These are phyloP conservation scores for Lasioglossum figueresi DNA, from an alignment of 2,888 invertebrate species.

Conservation along the genomic window DNA sequence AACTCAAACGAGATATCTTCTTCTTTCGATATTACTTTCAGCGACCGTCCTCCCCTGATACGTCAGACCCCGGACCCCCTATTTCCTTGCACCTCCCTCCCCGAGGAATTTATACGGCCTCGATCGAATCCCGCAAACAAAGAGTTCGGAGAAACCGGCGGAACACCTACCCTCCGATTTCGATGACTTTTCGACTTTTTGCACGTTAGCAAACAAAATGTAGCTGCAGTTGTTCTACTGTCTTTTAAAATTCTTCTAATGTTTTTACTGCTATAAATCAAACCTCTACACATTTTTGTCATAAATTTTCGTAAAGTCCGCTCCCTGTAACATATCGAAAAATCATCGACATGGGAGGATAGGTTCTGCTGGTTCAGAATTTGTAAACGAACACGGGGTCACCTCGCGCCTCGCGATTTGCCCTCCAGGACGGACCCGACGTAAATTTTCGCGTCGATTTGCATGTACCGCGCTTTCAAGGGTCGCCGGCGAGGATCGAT, in stretches of 20 bases:
- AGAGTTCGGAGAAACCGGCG: not conserved
- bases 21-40: constrained; percentile 46
- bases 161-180: too few species aligned
- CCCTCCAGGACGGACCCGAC: not conserved
- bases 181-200: too few species aligned
- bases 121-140: constrained; percentile 10
- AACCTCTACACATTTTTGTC: too few species aligned
- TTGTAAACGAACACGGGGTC: constrained; percentile 9
- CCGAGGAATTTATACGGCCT: too few species aligned
- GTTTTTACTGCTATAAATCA: too few species aligned
- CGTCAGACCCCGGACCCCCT: not conserved
- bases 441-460: constrained; percentile 7
- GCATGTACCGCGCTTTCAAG: constrained; percentile 1
- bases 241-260: too few species aligned
- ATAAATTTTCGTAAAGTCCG: too few species aligned
- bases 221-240: too few species aligned
- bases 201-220: too few species aligned
- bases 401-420: constrained; percentile 6
- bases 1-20: constrained; percentile 47
- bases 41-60: constrained; percentile 26
- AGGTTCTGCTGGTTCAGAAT: not conserved
- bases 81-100: not conserved
- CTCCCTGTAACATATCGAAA: not conserved
- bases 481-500: constrained; percentile 3
- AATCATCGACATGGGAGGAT: too few species aligned